Evolutionary conservation across 2,888 invertebrate species (phyloP).

Genomic region (Patella caerulea): DNA sequence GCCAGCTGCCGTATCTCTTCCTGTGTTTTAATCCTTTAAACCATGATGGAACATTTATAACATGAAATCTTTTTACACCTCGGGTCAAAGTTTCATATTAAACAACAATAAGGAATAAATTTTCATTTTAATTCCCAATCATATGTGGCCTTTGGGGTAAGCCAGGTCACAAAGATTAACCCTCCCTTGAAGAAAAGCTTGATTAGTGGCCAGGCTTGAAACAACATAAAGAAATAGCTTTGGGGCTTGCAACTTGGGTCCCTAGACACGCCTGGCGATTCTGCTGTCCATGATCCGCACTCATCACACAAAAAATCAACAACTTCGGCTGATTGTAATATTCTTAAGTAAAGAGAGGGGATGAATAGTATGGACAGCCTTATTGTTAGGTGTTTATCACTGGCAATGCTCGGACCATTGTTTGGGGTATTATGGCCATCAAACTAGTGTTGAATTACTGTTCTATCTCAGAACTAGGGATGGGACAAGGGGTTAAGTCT

Average conservation of each 20-base stretch:
- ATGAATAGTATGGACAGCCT: neutral
- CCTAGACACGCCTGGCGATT: neutral
- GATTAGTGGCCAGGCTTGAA: neutral
- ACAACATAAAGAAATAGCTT: conserved; percentile 9
- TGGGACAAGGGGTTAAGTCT: conserved; percentile 7
- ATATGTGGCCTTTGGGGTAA: neutral
- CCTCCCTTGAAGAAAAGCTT: neutral
- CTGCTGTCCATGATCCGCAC: neutral
- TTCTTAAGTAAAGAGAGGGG: conserved; percentile 3
- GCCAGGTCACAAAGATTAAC: conserved; percentile 2
- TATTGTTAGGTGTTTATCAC: neutral
- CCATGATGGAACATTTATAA: neutral
- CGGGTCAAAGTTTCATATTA: conserved; percentile 2
- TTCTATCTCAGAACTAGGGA: neutral
- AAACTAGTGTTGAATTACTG: neutral
- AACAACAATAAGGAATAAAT: neutral
- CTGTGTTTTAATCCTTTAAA: conserved; percentile 6
- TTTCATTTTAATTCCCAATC: neutral
- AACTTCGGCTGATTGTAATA: neutral
- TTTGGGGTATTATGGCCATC: neutral
- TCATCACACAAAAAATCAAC: conserved; percentile 3
- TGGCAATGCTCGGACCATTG: neutral
- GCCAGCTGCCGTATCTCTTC: neutral
- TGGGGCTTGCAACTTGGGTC: neutral
- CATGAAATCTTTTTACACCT: conserved; percentile 1